Conservation (phyloP, 2,888 invertebrate genomes). For the Helleia helle region DNA sequence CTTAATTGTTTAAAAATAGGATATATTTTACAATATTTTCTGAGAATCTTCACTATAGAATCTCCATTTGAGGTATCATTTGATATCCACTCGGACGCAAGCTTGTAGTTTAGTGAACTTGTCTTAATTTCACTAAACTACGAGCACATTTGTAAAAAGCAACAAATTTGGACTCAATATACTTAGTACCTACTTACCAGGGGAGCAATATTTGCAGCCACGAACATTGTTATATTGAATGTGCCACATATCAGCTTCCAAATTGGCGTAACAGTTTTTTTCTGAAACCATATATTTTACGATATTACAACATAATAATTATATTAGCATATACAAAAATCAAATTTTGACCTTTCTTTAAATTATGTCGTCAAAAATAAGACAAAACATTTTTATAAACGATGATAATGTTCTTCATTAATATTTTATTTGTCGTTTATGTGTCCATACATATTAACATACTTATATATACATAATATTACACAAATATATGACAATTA, state of each 20-base stretch:
- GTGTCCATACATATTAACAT: neutral
- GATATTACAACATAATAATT: neutral
- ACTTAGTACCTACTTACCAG: too few species aligned
- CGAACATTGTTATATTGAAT: slow-evolving; percentile 51
- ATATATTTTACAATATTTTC: too few species aligned
- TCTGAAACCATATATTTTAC: slow-evolving; percentile 32
- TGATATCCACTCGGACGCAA: too few species aligned
- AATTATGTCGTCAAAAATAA: neutral
- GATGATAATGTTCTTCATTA: neutral
- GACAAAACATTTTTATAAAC: neutral
- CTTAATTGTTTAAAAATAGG: too few species aligned
- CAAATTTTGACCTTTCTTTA: slow-evolving; percentile 1
- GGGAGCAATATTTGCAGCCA: slow-evolving; percentile 46
- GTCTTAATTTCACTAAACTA: too few species aligned
- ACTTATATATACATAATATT: neutral
- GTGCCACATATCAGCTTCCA: slow-evolving; percentile 52
- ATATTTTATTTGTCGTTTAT: neutral
- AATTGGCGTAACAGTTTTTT: slow-evolving; percentile 45
- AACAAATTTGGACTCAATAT: too few species aligned
- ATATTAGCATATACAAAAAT: slow-evolving; percentile 1
- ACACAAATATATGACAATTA: neutral
- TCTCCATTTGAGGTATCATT: too few species aligned
- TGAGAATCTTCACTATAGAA: too few species aligned
- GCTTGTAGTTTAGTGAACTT: neutral
- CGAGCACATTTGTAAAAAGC: too few species aligned